A percentile compares a stretch with the other conserved stretches of the same genome.
phyloP scores from a whole-genome alignment of 2,113 vertebrate species.

The Donacobius atricapilla region DNA sequence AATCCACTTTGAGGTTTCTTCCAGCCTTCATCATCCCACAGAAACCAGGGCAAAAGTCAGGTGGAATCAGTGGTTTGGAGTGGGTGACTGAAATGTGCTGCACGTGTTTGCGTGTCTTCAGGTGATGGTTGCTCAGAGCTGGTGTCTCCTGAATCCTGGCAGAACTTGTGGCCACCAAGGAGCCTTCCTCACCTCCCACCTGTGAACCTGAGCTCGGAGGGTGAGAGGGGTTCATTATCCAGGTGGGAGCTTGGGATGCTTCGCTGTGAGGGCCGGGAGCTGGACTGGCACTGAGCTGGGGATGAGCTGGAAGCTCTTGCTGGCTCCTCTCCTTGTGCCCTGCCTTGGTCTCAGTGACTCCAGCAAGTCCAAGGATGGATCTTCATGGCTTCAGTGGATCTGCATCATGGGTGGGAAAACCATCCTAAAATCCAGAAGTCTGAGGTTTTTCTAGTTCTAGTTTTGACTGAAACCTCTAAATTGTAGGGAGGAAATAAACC shows the following conservation, averaged over 20 bases:
- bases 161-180: not conserved
- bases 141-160: not conserved
- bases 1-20: not conserved
- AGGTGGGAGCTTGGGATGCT: not conserved
- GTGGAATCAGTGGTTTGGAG: not conserved
- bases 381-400: not conserved
- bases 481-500: not conserved
- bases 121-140: not conserved
- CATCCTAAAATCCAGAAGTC: not conserved
- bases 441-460: not conserved
- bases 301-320: not conserved
- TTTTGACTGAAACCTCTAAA: not conserved
- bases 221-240: not conserved
- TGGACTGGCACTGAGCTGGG: not conserved
- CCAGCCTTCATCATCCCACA: not conserved
- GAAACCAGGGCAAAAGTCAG: not conserved
- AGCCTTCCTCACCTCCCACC: not conserved
- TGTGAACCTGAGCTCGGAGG: not conserved
- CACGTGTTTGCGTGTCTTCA: rapidly evolving
- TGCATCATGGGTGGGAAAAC: not conserved
- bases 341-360: not conserved
- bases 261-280: rapidly evolving
- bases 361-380: not conserved
- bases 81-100: not conserved
- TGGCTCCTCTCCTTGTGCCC: not conserved